phyloP scores from a whole-genome alignment of 2,797 vertebrate species.

The Peromyscus attwateri region DNA sequence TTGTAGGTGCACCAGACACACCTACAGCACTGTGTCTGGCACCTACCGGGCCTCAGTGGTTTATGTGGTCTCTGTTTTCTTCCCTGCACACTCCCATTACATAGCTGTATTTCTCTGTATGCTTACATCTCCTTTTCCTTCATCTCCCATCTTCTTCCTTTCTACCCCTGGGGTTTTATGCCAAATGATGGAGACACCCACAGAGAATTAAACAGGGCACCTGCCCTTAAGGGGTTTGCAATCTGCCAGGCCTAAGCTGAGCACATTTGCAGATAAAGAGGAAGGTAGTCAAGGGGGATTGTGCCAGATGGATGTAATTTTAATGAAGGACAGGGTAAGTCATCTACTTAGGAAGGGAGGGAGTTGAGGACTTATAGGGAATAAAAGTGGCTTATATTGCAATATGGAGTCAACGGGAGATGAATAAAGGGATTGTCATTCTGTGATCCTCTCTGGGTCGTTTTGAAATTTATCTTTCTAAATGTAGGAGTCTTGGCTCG shows the following conservation, averaged over 20 bases:
- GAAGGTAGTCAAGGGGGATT: background rate
- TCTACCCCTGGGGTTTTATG: background rate
- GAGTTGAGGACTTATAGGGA: background rate
- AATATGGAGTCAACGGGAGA: background rate
- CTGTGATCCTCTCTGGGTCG: background rate
- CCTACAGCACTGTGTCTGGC: background rate
- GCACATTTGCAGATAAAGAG: background rate
- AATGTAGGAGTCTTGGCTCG: slow-evolving; percentile 8
- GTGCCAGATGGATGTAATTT: slow-evolving; percentile 30
- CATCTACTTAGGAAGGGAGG: background rate
- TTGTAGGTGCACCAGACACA: background rate
- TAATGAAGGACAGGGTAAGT: background rate
- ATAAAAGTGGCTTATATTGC: background rate
- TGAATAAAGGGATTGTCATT: background rate
- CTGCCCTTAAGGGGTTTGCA: slow-evolving; percentile 46
- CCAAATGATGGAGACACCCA: background rate
- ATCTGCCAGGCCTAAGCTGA: slow-evolving; percentile 11
- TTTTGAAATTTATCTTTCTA: slow-evolving; percentile 52
- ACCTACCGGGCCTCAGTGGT: accelerated
- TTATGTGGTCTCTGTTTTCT: background rate
- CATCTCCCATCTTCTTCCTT: background rate
- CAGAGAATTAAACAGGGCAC: background rate
- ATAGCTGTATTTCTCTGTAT: background rate
- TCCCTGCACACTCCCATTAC: background rate
- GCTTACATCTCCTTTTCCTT: background rate